These are phyloP conservation scores for Seriola quinqueradiata DNA, from an alignment of 2,113 vertebrate genomes.

Conservation along the genomic window DNA sequence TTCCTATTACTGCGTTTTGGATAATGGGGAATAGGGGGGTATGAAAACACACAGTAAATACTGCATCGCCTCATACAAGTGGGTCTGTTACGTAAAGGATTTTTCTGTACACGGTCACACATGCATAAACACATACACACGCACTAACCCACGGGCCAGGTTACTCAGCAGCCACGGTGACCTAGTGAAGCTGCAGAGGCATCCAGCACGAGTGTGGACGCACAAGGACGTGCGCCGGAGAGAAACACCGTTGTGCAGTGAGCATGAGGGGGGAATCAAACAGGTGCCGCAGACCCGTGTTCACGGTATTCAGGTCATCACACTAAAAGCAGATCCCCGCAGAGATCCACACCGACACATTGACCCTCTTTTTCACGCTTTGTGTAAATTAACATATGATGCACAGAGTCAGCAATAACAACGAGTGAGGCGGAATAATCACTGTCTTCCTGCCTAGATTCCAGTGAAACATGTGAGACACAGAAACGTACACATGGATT, in stretches of 20 bases:
- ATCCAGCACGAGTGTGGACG: constrained; percentile 7
- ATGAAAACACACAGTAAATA: constrained; percentile 29
- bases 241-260: constrained; percentile 25
- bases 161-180: constrained; percentile 43
- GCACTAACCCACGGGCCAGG: not conserved
- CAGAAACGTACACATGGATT: constrained; percentile 21
- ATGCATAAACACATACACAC: not conserved
- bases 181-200: constrained; percentile 43
- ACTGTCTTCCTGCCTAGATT: constrained; percentile 27
- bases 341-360: constrained; percentile 70
- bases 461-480: not conserved
- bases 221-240: constrained; percentile 3
- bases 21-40: not conserved
- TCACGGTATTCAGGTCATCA: constrained; percentile 74
- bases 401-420: constrained; percentile 60
- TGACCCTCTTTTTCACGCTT: constrained; percentile 76
- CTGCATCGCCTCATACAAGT: constrained; percentile 52
- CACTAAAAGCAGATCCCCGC: constrained; percentile 47
- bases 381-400: constrained; percentile 75
- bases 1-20: constrained; percentile 18
- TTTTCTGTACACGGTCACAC: constrained; percentile 23
- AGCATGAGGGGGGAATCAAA: constrained; percentile 69
- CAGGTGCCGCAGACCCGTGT: constrained; percentile 72
- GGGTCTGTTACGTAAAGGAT: constrained; percentile 69
- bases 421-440: constrained; percentile 63